phyloP scores from a whole-genome alignment of 1,140 invertebrate species.

The Aphelenchoides fujianensis region DNA sequence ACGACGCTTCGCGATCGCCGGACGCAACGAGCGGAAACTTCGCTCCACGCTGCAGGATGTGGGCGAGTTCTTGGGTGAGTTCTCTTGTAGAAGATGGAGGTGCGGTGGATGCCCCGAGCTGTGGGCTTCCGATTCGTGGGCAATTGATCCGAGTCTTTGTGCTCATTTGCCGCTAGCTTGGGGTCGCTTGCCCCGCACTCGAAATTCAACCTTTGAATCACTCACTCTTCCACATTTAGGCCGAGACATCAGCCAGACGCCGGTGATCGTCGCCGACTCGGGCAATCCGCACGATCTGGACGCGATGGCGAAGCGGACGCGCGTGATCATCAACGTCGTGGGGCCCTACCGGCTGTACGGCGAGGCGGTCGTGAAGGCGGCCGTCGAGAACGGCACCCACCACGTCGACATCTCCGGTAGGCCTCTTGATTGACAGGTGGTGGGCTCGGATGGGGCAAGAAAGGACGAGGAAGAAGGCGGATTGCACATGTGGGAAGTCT shows the following conservation, averaged over 20 bases:
- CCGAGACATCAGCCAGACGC: conserved; percentile 40
- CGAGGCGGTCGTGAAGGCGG: conserved; percentile 84
- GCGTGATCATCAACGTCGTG: conserved; percentile 53
- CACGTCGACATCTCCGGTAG: conserved; percentile 88
- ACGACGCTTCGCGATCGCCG: conserved; percentile 36
- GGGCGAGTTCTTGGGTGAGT: conserved; percentile 27
- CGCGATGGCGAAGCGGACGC: conserved; percentile 48
- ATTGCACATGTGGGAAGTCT: too few species aligned
- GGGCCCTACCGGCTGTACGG: conserved; percentile 76
- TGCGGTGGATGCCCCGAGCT: neutral
- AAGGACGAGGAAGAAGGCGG: too few species aligned
- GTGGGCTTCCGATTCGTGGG: neutral
- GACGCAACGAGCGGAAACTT: conserved; percentile 38
- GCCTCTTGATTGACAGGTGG: too few species aligned
- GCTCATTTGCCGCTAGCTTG: neutral
- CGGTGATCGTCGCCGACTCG: conserved; percentile 50
- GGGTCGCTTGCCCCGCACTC: neutral
- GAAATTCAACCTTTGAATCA: neutral
- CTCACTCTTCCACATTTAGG: conserved; percentile 22
- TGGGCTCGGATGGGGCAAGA: too few species aligned
- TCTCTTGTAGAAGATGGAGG: neutral
- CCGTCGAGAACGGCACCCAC: conserved; percentile 76
- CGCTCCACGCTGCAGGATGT: conserved; percentile 34
- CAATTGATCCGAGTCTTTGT: conserved; percentile 6
- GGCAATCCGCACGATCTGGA: conserved; percentile 31